Evolutionary conservation across 2,113 vertebrate species (phyloP).

Genomic region (Galbula dea): DNA sequence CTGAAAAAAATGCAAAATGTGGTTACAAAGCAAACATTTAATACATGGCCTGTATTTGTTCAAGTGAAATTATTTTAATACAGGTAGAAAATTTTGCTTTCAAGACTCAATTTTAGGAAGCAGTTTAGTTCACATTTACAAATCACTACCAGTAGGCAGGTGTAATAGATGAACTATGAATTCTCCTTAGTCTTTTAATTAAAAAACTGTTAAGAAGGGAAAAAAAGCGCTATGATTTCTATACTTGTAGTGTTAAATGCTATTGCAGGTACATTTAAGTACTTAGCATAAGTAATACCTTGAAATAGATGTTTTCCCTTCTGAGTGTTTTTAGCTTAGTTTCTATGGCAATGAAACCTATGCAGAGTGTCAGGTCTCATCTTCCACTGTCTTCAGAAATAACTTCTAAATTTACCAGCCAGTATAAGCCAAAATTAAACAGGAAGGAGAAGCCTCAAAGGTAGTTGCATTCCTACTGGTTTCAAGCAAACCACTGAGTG

Average conservation of each 20-base stretch:
- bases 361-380: background rate
- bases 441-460: background rate
- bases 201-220: background rate
- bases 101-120: background rate
- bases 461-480: background rate
- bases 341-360: slow-evolving; percentile 49
- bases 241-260: background rate
- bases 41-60: background rate
- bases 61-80: background rate
- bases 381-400: slow-evolving; percentile 36
- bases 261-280: background rate
- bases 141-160: background rate
- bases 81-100: background rate
- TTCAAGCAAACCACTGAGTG: background rate
- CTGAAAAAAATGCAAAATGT: background rate
- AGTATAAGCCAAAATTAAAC: slow-evolving; percentile 2
- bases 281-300: background rate
- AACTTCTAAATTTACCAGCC: slow-evolving; percentile 30
- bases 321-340: slow-evolving; percentile 39
- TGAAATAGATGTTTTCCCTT: background rate
- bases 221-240: background rate
- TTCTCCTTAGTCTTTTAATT: background rate
- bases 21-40: background rate
- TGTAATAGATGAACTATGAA: background rate
- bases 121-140: background rate